Conservation (phyloP, 2,113 vertebrate species). For the Tetrax tetrax region DNA sequence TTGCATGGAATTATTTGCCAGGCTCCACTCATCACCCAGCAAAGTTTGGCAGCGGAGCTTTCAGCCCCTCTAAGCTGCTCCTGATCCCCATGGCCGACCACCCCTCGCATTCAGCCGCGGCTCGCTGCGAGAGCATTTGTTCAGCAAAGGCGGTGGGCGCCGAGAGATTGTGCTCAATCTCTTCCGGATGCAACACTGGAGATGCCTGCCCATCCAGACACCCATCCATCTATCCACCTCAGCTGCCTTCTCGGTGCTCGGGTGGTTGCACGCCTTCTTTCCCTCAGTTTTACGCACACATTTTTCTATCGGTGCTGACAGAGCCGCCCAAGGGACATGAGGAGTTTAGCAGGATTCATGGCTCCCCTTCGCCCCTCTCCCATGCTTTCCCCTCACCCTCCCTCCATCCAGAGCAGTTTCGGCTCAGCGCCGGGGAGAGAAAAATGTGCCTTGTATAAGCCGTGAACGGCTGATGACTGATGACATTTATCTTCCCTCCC, state of each 20-base stretch:
- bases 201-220: neutral
- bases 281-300: rapidly evolving
- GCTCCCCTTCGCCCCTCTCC: neutral
- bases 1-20: neutral
- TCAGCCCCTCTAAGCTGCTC: neutral
- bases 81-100: rapidly evolving
- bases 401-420: neutral
- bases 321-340: neutral
- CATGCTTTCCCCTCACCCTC: neutral
- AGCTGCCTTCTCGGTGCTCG: neutral
- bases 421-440: neutral
- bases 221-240: neutral
- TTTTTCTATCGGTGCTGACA: neutral
- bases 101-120: neutral
- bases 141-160: neutral
- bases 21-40: neutral
- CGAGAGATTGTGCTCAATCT: neutral
- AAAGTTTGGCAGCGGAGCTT: neutral
- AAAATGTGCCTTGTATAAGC: slow-evolving; percentile 16
- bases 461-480: slow-evolving; percentile 32
- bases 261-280: neutral
- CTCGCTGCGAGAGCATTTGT: neutral
- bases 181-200: neutral
- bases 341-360: neutral
- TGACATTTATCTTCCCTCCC: slow-evolving; percentile 61